phyloP scores from a whole-genome alignment of 2,797 vertebrate species.

The Sebastes vulpes region DNA sequence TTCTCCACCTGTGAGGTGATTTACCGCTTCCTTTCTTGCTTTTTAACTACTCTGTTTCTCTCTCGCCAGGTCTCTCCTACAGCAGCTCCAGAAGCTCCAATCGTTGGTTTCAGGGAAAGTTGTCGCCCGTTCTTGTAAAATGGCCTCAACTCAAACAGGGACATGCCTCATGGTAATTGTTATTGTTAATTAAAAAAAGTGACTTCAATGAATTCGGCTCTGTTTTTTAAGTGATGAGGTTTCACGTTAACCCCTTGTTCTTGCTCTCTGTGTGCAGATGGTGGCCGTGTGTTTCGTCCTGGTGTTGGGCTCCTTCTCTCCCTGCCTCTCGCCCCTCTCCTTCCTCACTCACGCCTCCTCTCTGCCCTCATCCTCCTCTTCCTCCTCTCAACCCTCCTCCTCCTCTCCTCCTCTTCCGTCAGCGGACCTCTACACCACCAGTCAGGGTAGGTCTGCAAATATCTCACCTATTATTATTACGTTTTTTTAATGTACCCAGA shows the following conservation, averaged over 20 bases:
- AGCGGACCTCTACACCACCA: conserved; percentile 93
- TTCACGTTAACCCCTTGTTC: too few relatives aligned
- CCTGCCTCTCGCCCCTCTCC: conserved; percentile 92
- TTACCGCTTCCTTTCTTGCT: background rate
- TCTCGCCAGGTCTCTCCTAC: conserved; percentile 91
- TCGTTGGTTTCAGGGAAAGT: conserved; percentile 94
- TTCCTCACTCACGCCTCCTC: conserved; percentile 87
- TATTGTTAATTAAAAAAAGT: background rate
- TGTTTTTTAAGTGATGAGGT: rapidly evolving
- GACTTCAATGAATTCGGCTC: background rate
- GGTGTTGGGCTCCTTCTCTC: conserved; percentile 95
- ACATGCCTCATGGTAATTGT: conserved; percentile 95
- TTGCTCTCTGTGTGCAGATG: conserved; percentile 85
- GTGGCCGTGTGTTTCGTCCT: conserved; percentile 96
- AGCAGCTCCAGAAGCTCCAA: conserved; percentile 98
- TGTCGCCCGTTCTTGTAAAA: conserved; percentile 94
- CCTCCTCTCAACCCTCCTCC: conserved; percentile 83
- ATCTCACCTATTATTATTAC: background rate
- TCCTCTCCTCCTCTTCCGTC: conserved; percentile 85
- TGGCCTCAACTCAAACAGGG: conserved; percentile 97
- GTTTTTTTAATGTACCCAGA: too few relatives aligned
- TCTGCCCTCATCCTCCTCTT: conserved; percentile 86
- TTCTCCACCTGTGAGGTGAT: background rate
- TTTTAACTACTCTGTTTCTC: background rate
- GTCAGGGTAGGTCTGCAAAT: conserved; percentile 89